These are phyloP conservation scores for Nothocercus julius DNA, from an alignment of 2,113 vertebrate genomes.

Conservation along the genomic window DNA sequence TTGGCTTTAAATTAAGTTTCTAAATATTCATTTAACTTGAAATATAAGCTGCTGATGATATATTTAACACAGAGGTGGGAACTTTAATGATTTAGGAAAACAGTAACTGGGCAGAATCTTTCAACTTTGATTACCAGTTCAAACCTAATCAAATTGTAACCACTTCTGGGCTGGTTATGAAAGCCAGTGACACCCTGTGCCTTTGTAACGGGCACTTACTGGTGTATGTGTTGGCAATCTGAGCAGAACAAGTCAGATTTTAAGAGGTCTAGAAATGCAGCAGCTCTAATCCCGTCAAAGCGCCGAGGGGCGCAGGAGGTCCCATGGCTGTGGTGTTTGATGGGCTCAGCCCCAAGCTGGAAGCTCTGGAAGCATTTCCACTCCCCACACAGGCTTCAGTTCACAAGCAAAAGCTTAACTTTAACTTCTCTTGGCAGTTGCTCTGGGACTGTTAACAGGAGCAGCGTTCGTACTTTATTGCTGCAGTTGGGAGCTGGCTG, in stretches of 20 bases:
- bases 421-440: neutral
- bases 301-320: neutral
- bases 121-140: neutral
- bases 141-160: neutral
- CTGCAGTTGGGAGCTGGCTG: neutral
- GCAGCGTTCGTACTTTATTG: neutral
- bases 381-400: neutral
- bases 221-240: neutral
- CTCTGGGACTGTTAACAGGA: neutral
- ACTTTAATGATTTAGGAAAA: neutral
- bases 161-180: neutral
- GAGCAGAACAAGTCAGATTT: neutral
- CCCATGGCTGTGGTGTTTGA: neutral
- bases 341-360: neutral
- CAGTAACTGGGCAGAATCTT: neutral
- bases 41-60: neutral
- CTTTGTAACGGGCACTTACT: neutral
- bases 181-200: neutral
- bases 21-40: conserved; percentile 5
- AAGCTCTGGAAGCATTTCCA: neutral
- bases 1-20: neutral
- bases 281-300: neutral
- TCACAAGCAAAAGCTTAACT: neutral
- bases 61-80: neutral
- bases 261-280: neutral